Evolutionary conservation across 2,113 vertebrate genomes (phyloP).

Genomic region (Oncorhynchus gorbuscha): DNA sequence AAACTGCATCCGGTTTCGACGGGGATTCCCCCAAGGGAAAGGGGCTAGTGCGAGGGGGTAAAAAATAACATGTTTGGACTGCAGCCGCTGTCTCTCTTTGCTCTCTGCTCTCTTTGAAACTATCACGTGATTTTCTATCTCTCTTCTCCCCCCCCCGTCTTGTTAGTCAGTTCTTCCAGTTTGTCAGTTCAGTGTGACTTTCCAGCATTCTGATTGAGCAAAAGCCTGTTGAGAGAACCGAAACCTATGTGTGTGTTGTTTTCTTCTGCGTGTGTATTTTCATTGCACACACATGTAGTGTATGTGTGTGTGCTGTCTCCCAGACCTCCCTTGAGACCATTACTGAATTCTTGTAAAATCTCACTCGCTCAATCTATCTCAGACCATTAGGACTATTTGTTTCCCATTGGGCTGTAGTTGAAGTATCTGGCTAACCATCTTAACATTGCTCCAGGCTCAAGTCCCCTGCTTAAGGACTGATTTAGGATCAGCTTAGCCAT

Average conservation of each 20-base stretch:
- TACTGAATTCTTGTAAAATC: not conserved
- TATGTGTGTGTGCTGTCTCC: no score
- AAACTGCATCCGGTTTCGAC: no score
- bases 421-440: not conserved
- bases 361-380: not conserved
- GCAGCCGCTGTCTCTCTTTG: no score
- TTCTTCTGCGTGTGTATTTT: not conserved
- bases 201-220: constrained; percentile 20
- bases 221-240: constrained; percentile 24
- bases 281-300: not conserved
- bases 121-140: not conserved
- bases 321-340: no score
- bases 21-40: no score
- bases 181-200: constrained; percentile 41
- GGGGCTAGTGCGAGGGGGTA: not conserved
- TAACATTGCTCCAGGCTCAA: not conserved
- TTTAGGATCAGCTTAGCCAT: no score
- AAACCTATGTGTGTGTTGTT: constrained; percentile 10
- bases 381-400: not conserved
- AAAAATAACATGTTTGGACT: not conserved
- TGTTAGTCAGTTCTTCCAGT: constrained; percentile 32
- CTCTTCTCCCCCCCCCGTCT: not conserved
- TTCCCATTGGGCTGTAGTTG: not conserved
- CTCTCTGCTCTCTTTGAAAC: not conserved
- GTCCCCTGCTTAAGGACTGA: not conserved